Evolutionary conservation across 2,113 vertebrate genomes (phyloP).

Genomic region (Aplodontia rufa): DNA sequence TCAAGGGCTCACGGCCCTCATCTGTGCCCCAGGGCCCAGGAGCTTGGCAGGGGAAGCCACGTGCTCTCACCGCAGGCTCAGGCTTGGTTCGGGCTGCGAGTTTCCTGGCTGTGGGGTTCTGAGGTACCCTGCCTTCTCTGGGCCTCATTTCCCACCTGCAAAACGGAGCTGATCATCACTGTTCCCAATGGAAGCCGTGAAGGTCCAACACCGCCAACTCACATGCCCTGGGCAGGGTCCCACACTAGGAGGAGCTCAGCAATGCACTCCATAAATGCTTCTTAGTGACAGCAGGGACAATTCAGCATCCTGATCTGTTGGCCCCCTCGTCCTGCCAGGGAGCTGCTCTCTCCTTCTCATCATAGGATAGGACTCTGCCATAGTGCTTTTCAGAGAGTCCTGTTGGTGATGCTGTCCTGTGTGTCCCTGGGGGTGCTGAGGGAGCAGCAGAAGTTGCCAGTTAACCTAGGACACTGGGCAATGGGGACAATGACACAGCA

Average conservation of each 20-base stretch:
- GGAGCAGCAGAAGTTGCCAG: fast-evolving
- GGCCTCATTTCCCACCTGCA: fast-evolving
- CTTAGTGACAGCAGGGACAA: background rate
- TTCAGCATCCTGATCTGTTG: fast-evolving
- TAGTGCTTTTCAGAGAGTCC: background rate
- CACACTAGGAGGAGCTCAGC: background rate
- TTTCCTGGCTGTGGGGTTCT: no score
- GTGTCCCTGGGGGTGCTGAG: fast-evolving
- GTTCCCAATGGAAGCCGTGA: fast-evolving
- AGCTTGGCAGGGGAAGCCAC: fast-evolving
- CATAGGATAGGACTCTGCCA: fast-evolving
- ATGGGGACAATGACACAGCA: fast-evolving
- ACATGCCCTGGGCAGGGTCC: background rate
- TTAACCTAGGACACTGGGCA: background rate
- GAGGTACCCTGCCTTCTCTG: fast-evolving
- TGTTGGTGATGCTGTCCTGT: fast-evolving
- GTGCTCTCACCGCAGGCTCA: no score
- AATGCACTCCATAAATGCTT: fast-evolving
- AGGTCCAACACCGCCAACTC: no score
- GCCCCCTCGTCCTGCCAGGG: no score
- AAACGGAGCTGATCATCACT: background rate
- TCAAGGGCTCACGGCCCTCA: no score
- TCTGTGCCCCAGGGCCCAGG: fast-evolving
- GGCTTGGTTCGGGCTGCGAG: background rate
- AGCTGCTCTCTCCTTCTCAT: fast-evolving